These are phyloP conservation scores for Symphodus melops DNA, from an alignment of 2,113 vertebrate species.

Conservation along the genomic window DNA sequence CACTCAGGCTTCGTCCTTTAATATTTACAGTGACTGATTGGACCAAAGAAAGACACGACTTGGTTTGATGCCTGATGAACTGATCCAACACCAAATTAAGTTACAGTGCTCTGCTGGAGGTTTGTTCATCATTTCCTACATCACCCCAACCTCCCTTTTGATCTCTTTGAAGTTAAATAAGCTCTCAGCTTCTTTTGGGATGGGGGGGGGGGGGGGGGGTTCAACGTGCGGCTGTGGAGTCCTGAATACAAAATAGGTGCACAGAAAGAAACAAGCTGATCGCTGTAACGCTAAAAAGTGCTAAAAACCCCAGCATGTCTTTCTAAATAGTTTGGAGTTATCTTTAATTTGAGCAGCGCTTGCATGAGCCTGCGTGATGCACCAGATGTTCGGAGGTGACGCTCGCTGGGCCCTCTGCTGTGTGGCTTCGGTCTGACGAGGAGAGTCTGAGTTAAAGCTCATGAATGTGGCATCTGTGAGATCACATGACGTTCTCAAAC, in stretches of 20 bases:
- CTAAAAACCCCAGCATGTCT: slow-evolving; percentile 23
- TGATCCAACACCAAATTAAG: background rate
- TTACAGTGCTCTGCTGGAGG: background rate
- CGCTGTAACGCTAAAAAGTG: background rate
- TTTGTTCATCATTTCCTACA: background rate
- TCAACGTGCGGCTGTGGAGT: too few species aligned
- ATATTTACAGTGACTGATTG: too few species aligned
- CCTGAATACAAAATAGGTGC: slow-evolving; percentile 2
- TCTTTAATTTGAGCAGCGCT: slow-evolving; percentile 30
- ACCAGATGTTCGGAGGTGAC: slow-evolving; percentile 30
- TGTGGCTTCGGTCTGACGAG: slow-evolving; percentile 16
- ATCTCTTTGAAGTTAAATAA: slow-evolving; percentile 3
- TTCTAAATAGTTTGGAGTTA: slow-evolving; percentile 25
- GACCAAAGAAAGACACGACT: background rate
- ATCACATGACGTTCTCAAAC: slow-evolving; percentile 38
- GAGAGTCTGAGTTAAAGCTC: slow-evolving; percentile 43
- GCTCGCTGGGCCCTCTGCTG: slow-evolving; percentile 15
- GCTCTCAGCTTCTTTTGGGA: background rate
- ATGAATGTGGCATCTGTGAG: slow-evolving; percentile 46
- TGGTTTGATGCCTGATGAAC: background rate
- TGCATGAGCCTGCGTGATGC: slow-evolving; percentile 12
- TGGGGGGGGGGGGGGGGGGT: too few species aligned
- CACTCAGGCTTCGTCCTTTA: too few species aligned
- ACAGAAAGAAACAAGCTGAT: slow-evolving; percentile 2
- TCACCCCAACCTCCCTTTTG: background rate